Evolutionary conservation across 2,888 invertebrate genomes (phyloP).

Genomic region (Lapara coniferarum): DNA sequence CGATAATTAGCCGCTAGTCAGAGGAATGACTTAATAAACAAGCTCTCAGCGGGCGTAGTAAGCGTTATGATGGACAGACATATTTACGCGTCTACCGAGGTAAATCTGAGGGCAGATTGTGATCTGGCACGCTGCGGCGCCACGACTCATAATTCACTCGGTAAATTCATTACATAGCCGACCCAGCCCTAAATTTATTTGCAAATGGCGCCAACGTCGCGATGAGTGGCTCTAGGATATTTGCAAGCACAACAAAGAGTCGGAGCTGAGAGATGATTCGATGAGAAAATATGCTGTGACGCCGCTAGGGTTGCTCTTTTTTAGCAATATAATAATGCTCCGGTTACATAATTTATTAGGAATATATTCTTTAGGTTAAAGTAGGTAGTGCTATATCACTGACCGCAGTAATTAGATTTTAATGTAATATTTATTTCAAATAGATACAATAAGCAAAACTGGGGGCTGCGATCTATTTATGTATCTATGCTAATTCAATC

Average conservation of each 20-base stretch:
- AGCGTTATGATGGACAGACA: conserved; percentile 65
- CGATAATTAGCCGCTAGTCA: conserved; percentile 36
- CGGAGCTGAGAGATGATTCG: conserved; percentile 48
- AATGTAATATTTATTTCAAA: too few species aligned
- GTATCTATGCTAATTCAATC: too few species aligned
- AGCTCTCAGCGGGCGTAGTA: conserved; percentile 49
- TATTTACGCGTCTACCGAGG: conserved; percentile 61
- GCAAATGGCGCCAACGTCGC: conserved; percentile 75
- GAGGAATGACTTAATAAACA: conserved; percentile 56
- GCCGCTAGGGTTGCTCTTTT: conserved; percentile 30
- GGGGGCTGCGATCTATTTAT: too few species aligned
- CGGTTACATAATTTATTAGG: background rate
- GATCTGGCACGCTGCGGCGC: conserved; percentile 71
- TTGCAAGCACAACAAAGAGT: conserved; percentile 68
- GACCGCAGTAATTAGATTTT: too few species aligned
- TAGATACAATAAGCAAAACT: too few species aligned
- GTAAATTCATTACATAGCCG: conserved; percentile 77
- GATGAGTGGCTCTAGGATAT: conserved; percentile 71
- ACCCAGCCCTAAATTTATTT: conserved; percentile 81
- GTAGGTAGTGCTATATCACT: background rate
- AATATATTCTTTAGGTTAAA: background rate
- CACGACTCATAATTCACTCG: conserved; percentile 75
- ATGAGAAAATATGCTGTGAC: conserved; percentile 44
- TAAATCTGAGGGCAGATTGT: conserved; percentile 66
- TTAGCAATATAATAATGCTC: background rate